Percentiles rank a stretch among this genome's conserved stretches.
Evolutionary conservation across 2,113 vertebrate genomes (phyloP).

Genomic region (Ceyx melanurus): DNA sequence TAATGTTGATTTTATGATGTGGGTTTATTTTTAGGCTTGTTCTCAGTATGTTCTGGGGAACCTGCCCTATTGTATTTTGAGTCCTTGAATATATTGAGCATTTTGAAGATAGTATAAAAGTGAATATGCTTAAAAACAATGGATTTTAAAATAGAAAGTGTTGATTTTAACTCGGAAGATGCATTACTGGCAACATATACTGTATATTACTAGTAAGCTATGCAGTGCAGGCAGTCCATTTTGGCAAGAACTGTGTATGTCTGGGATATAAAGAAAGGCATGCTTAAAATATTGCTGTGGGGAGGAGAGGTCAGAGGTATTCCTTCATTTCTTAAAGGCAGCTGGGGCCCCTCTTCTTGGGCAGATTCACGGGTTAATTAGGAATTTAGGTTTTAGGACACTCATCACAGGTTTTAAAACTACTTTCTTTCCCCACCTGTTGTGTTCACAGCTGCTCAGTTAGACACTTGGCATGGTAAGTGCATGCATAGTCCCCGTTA

Average conservation of each 20-base stretch:
- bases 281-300: neutral
- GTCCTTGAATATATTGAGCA: neutral
- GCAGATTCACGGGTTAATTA: neutral
- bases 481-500: constrained; percentile 5
- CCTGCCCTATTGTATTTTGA: neutral
- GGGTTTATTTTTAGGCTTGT: neutral
- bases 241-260: neutral
- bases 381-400: neutral
- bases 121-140: neutral
- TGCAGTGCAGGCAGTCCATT: neutral
- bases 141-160: neutral
- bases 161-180: neutral
- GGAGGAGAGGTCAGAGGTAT: neutral
- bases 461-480: constrained; percentile 33
- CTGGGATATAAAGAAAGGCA: neutral
- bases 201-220: neutral
- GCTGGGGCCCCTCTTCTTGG: neutral
- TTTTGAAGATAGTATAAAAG: neutral
- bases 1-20: neutral
- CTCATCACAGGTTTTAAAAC: neutral
- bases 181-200: neutral
- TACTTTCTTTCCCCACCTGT: neutral
- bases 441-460: neutral
- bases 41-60: neutral
- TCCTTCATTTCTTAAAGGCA: neutral